Percentiles rank a stretch among this genome's conserved stretches.
These are phyloP conservation scores for Lordiphosa collinella DNA, from an alignment of 1,140 invertebrate genomes.

Conservation along the genomic window DNA sequence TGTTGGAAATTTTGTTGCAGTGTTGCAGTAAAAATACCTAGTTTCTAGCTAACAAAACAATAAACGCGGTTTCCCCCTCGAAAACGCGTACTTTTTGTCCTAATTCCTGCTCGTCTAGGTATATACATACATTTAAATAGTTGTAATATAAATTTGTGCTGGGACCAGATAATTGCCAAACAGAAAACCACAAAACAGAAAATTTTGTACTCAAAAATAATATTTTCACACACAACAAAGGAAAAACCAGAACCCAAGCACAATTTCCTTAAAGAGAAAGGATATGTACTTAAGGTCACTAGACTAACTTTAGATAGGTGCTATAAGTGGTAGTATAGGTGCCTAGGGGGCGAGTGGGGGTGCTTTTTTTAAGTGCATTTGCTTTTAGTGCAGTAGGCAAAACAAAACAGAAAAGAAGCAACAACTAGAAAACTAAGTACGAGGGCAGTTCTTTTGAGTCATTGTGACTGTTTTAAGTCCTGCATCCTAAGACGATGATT, in stretches of 20 bases:
- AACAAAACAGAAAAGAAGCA: conserved; percentile 24
- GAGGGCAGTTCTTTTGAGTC: neutral
- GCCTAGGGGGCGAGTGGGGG: conserved; percentile 49
- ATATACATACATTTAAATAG: conserved; percentile 42
- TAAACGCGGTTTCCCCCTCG: too few species aligned
- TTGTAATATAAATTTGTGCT: conserved; percentile 61
- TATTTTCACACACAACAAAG: conserved; percentile 3
- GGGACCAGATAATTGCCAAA: conserved; percentile 44
- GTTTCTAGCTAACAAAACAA: too few species aligned
- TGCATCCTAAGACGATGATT: too few species aligned
- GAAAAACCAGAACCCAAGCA: conserved; percentile 48
- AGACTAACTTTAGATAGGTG: conserved; percentile 24
- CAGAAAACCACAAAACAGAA: conserved; percentile 18
- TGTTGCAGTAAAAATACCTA: too few species aligned
- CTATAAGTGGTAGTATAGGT: conserved; percentile 21
- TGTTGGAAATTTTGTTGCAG: too few species aligned
- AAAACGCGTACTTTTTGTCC: neutral
- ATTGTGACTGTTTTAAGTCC: too few species aligned
- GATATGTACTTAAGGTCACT: conserved; percentile 42
- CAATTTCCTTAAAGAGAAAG: conserved; percentile 48
- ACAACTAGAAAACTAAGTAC: conserved; percentile 13
- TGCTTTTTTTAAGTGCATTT: conserved; percentile 54
- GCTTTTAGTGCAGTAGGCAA: conserved; percentile 59
- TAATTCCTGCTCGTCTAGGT: conserved; percentile 5
- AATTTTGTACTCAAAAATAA: too few species aligned